Evolutionary conservation across 2,113 vertebrate species (phyloP).

Genomic region (Prietella phreatophila): DNA sequence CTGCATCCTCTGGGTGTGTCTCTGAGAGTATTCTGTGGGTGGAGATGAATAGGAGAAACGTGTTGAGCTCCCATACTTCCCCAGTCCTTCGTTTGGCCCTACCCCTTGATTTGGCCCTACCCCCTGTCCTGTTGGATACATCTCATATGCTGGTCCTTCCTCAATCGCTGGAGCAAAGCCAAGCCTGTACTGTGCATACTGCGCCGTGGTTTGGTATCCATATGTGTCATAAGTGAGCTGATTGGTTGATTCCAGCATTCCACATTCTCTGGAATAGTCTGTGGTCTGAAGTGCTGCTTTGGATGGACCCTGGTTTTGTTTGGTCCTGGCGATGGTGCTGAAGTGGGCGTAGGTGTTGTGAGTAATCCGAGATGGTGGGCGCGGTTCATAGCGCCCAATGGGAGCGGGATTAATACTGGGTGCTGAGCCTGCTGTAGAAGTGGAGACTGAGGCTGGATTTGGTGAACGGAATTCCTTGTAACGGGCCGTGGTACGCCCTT

Average conservation of each 20-base stretch:
- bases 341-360: slow-evolving; percentile 92
- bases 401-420: slow-evolving; percentile 55
- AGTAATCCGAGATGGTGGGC: slow-evolving; percentile 84
- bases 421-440: slow-evolving; percentile 55
- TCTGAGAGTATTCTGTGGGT: slow-evolving; percentile 88
- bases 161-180: slow-evolving; percentile 80
- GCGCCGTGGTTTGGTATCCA: slow-evolving; percentile 70
- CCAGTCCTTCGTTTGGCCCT: slow-evolving; percentile 66
- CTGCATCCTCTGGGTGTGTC: slow-evolving; percentile 97
- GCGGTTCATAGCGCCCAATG: slow-evolving; percentile 80
- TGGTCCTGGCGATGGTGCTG: slow-evolving; percentile 77
- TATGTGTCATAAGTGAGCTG: slow-evolving; percentile 88
- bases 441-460: slow-evolving; percentile 58
- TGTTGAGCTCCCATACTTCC: slow-evolving; percentile 81
- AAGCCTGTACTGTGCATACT: slow-evolving; percentile 81
- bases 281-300: slow-evolving; percentile 64
- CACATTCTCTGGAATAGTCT: slow-evolving; percentile 74
- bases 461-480: slow-evolving; percentile 83
- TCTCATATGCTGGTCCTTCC: slow-evolving; percentile 75
- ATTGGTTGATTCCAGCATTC: slow-evolving; percentile 74
- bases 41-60: slow-evolving; percentile 91
- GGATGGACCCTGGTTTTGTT: slow-evolving; percentile 64
- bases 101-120: slow-evolving; percentile 45
- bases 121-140: slow-evolving; percentile 74
- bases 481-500: slow-evolving; percentile 79